Evolutionary conservation across 2,797 vertebrate species (phyloP), one percentile per base, ranked within the genome.

Genomic region (Notolabrus celidotus): DNA sequence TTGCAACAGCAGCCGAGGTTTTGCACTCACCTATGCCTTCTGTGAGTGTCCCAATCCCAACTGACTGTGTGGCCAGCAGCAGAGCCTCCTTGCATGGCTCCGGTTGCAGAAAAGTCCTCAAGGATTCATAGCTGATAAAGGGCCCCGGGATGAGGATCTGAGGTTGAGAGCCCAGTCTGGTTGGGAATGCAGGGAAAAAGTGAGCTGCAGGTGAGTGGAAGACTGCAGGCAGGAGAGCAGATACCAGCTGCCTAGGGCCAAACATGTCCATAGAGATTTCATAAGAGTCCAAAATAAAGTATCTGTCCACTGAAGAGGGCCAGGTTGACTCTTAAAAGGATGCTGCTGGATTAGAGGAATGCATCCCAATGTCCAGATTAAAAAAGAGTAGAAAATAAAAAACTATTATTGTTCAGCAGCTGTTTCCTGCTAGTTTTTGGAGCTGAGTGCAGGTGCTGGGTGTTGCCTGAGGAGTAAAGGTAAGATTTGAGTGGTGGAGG

Each of bases 21-120:
- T 33, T 72, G 14, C 58, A 88, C 89, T 94, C 90, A 95, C 95
- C 95, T 71, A 84, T 78, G 60, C 79, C 77, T 45, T 94, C 93
- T n/a, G 87, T 27, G 42, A 92, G 78, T 1, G 71, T 91, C 36
- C 88, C 86, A 51, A 92, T 69, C 36, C 90, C 83, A 1, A 87
- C 83, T 0, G 90, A 79, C 76, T 90, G 93, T 1, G 93, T 86
- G 50, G 94, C 90, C 86, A 95, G 82, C 2, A 95, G 84, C 57
- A 95, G 50, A 43, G 94, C 88, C 34, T 94, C 92, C 78, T 95
- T 95, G 85, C 93, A 94, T 4, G 93, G 92, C 50, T 94, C 92
- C 0, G 94, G 93, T 57, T 93, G 95, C 61, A 94, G 86, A 79
- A 92, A 95, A 82, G 80, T 91, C 79, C 94, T 94, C 67, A 96